Percentiles rank a stretch among this genome's conserved stretches.
Evolutionary conservation across 2,888 invertebrate species (phyloP).

Genomic region (Cenopis cana): DNA sequence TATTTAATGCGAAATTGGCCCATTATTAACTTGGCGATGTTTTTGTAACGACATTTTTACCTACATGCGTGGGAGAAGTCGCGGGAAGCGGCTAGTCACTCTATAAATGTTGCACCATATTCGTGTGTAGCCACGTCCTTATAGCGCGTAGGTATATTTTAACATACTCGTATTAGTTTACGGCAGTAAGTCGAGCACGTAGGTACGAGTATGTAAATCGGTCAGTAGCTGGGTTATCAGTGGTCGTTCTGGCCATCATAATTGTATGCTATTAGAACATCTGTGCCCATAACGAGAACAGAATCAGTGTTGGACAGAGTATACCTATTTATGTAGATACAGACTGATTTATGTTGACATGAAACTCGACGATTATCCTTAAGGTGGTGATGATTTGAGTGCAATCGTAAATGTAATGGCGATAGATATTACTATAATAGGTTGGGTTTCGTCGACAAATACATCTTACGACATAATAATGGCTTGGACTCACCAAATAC

Average conservation of each 20-base stretch:
- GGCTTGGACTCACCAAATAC: background rate
- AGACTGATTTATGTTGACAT: constrained; percentile 48
- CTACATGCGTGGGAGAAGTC: constrained; percentile 1
- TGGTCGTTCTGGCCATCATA: constrained; percentile 56
- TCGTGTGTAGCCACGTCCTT: constrained; percentile 29
- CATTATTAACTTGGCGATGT: constrained; percentile 1
- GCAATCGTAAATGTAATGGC: background rate
- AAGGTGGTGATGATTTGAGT: constrained; percentile 13
- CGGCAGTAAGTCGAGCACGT: constrained; percentile 29
- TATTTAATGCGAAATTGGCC: background rate
- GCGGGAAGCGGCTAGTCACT: background rate
- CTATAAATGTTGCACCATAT: constrained; percentile 22
- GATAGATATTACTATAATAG: constrained; percentile 1
- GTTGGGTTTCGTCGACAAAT: background rate
- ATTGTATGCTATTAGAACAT: constrained; percentile 61
- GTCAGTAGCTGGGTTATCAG: constrained; percentile 56
- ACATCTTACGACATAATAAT: background rate
- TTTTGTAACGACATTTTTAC: background rate
- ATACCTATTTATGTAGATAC: constrained; percentile 30
- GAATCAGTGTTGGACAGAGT: constrained; percentile 47
- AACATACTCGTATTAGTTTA: constrained; percentile 36
- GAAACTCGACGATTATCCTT: constrained; percentile 30
- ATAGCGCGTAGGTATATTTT: constrained; percentile 36
- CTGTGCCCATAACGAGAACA: constrained; percentile 55
- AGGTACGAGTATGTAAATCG: constrained; percentile 51